Conservation (phyloP, 2,113 vertebrate species). For the Apteryx owenii region DNA sequence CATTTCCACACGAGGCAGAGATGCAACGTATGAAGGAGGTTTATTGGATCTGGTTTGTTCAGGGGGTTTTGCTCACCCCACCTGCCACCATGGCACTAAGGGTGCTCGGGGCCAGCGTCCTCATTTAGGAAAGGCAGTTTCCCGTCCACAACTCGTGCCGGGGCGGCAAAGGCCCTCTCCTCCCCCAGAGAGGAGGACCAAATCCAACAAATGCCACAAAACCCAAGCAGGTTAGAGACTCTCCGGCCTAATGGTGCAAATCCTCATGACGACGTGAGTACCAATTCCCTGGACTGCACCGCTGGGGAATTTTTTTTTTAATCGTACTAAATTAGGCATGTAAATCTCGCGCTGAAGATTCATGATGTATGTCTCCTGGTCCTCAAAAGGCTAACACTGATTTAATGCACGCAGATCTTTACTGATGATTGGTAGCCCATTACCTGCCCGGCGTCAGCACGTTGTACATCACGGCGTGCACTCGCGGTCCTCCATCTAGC, state of each 20-base stretch:
- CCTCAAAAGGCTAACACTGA: slow-evolving; percentile 8
- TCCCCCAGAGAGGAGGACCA: no score
- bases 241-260: not conserved
- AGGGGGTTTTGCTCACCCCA: not conserved
- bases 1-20: not conserved
- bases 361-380: not conserved
- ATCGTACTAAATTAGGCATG: slow-evolving; percentile 24
- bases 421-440: slow-evolving; percentile 14
- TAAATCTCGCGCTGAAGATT: slow-evolving; percentile 20
- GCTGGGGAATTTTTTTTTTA: not conserved
- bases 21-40: not conserved
- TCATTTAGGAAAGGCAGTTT: not conserved
- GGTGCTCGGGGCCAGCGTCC: no score
- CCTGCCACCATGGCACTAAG: not conserved
- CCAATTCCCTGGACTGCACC: not conserved
- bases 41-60: not conserved
- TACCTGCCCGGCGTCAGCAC: not conserved
- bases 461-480: not conserved
- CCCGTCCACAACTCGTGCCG: not conserved
- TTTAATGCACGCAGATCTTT: slow-evolving; percentile 8
- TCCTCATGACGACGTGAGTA: not conserved
- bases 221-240: not conserved
- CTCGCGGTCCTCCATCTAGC: not conserved
- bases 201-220: not conserved
- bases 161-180: not conserved